Percentiles rank a stretch among this genome's conserved stretches.
Conservation (phyloP, 2,888 invertebrate genomes). For the Chrysolina haemoptera region DNA sequence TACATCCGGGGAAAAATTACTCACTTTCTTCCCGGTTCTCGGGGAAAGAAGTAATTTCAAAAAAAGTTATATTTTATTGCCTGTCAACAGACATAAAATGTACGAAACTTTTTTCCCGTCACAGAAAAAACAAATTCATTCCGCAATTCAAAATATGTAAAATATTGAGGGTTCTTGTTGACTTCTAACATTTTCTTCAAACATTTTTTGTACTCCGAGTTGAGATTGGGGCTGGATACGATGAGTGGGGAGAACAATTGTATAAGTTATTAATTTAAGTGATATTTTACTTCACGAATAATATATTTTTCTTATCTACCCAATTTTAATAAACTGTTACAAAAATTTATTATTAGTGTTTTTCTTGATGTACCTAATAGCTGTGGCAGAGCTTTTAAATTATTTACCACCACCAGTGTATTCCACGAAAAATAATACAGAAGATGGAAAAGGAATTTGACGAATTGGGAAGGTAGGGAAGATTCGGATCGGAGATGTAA, state of each 20-base stretch:
- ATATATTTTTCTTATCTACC: slow-evolving; percentile 41
- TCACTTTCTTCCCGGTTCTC: too few species aligned
- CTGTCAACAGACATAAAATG: too few species aligned
- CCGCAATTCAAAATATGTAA: neutral
- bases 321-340: slow-evolving; percentile 50
- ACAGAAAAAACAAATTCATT: neutral
- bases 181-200: neutral
- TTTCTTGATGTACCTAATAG: neutral
- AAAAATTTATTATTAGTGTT: slow-evolving; percentile 28
- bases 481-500: too few species aligned
- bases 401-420: too few species aligned
- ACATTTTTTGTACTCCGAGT: neutral
- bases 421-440: too few species aligned
- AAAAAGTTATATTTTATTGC: too few species aligned
- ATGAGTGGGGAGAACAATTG: slow-evolving; percentile 7
- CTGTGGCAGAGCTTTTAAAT: too few species aligned
- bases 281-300: slow-evolving; percentile 26
- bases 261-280: slow-evolving; percentile 10
- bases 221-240: slow-evolving; percentile 1
- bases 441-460: too few species aligned
- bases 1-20: too few species aligned
- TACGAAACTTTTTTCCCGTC: too few species aligned
- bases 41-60: too few species aligned
- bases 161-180: neutral
- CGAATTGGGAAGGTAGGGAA: too few species aligned